A percentile compares a stretch with the other conserved stretches of the same genome.
Evolutionary conservation across 2,113 vertebrate genomes (phyloP).

Genomic region (Petroica traversi): DNA sequence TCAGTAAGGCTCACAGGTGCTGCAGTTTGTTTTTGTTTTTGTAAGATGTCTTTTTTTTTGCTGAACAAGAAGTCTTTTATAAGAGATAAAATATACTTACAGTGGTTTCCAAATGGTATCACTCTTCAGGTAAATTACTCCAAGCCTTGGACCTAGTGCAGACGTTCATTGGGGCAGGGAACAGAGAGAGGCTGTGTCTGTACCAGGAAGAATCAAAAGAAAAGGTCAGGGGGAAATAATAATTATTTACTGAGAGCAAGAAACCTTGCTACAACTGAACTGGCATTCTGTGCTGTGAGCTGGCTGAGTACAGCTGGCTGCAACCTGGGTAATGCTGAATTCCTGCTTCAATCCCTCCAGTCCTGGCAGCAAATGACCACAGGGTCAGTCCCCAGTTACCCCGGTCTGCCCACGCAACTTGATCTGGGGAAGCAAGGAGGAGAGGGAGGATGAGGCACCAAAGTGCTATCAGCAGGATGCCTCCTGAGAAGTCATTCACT

Average conservation of each 20-base stretch:
- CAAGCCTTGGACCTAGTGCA: constrained; percentile 80
- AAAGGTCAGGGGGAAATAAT: constrained; percentile 44
- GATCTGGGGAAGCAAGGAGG: background rate
- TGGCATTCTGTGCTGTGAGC: background rate
- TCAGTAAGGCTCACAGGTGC: constrained; percentile 38
- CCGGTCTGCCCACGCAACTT: background rate
- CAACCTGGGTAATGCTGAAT: background rate
- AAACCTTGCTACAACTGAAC: background rate
- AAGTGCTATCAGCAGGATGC: constrained; percentile 2
- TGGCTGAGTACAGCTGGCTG: constrained; percentile 22
- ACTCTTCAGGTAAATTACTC: constrained; percentile 86
- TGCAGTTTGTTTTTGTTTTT: constrained; percentile 48
- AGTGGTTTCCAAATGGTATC: constrained; percentile 78
- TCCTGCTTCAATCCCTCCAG: background rate
- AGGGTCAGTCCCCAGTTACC: background rate
- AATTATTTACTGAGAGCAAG: constrained; percentile 6
- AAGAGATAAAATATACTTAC: constrained; percentile 75
- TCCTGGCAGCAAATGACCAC: background rate
- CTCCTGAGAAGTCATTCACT: background rate
- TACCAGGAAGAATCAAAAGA: constrained; percentile 63
- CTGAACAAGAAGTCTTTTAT: constrained; percentile 49
- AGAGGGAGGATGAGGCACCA: background rate
- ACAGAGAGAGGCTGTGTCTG: constrained; percentile 76
- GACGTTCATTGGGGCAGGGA: constrained; percentile 84
- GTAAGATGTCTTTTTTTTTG: background rate